These are phyloP conservation scores for Philypnodon macrostomus DNA, from an alignment of 2,797 vertebrate species.

Conservation along the genomic window DNA sequence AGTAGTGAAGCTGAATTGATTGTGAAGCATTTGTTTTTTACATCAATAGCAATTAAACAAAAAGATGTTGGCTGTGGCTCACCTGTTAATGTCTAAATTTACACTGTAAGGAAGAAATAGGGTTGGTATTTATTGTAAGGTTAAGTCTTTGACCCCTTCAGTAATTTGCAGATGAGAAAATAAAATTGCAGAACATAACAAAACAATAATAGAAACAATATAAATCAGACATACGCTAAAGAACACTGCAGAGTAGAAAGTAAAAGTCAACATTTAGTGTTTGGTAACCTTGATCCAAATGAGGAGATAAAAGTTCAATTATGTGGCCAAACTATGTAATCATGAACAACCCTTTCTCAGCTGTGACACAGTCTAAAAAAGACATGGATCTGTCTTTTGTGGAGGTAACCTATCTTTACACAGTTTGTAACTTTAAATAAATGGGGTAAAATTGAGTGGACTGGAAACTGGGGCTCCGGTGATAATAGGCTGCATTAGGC, in stretches of 20 bases:
- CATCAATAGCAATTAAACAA: too few relatives aligned
- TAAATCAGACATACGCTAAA: too few relatives aligned
- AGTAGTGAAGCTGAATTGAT: too few relatives aligned
- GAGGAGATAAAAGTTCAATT: not conserved
- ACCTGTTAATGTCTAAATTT: too few relatives aligned
- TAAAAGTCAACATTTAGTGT: not conserved
- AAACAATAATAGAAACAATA: too few relatives aligned
- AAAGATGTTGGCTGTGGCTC: too few relatives aligned
- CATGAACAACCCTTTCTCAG: not conserved
- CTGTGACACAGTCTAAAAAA: not conserved
- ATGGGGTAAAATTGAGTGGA: slow-evolving; percentile 35
- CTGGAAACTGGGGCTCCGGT: slow-evolving; percentile 31
- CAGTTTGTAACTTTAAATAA: slow-evolving; percentile 43
- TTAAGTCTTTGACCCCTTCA: too few relatives aligned
- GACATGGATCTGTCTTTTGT: slow-evolving; percentile 12
- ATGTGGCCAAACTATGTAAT: not conserved
- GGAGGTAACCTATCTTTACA: slow-evolving; percentile 28
- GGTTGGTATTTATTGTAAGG: too few relatives aligned
- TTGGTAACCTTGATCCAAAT: not conserved
- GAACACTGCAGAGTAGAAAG: not conserved
- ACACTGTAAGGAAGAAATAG: too few relatives aligned
- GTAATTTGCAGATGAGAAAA: too few relatives aligned
- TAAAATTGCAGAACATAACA: too few relatives aligned
- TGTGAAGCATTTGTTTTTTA: too few relatives aligned
- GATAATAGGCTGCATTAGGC: slow-evolving; percentile 63